Conservation (phyloP, 2,888 invertebrate genomes). For the Eurois occulta region DNA sequence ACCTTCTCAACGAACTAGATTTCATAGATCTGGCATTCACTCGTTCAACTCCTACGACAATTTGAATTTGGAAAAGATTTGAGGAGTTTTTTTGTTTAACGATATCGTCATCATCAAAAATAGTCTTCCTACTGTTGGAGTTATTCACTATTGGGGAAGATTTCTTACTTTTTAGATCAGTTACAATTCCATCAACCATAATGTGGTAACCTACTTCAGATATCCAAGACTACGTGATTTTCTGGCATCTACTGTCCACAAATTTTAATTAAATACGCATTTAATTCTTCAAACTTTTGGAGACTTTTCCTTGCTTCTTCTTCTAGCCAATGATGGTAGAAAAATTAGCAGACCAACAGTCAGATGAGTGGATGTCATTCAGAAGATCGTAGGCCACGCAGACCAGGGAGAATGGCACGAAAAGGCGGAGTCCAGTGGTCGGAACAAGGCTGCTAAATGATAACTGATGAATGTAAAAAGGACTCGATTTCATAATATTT, state of each 20-base stretch:
- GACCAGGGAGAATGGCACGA: not conserved
- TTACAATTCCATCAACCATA: slow-evolving; percentile 58
- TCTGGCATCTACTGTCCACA: not conserved
- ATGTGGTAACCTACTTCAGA: slow-evolving; percentile 61
- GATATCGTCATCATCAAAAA: too few species aligned
- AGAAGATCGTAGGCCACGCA: not conserved
- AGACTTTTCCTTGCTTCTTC: not conserved
- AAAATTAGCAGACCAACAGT: not conserved
- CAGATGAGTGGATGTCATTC: not conserved
- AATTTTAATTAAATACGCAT: too few species aligned
- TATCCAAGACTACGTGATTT: slow-evolving; percentile 34
- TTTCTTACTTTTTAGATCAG: slow-evolving; percentile 33
- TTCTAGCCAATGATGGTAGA: not conserved
- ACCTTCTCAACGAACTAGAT: not conserved
- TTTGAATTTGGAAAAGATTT: not conserved
- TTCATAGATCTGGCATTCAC: not conserved
- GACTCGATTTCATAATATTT: not conserved
- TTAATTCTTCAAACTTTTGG: not conserved
- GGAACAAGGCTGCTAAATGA: not conserved
- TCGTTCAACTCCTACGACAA: not conserved
- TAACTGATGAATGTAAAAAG: not conserved
- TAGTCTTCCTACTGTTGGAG: too few species aligned
- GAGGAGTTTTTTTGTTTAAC: not conserved
- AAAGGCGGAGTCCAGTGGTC: not conserved
- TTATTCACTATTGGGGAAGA: not conserved